These are phyloP conservation scores for Cyclophora punctaria DNA, from an alignment of 2,888 invertebrate genomes.

Conservation along the genomic window DNA sequence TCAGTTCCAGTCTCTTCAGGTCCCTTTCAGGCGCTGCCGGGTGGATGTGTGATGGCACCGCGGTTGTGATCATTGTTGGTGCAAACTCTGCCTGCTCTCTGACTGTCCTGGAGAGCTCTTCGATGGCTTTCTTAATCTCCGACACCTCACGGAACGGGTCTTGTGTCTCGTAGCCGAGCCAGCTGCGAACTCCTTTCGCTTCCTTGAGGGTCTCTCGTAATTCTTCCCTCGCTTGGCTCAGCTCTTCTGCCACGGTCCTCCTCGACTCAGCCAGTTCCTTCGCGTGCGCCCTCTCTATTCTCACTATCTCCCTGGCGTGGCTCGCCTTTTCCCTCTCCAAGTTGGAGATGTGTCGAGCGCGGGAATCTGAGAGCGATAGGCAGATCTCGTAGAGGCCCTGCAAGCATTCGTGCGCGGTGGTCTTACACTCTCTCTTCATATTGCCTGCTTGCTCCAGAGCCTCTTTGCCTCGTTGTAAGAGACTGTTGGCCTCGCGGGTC, in stretches of 20 bases:
- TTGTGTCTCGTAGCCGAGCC: slow-evolving; percentile 6
- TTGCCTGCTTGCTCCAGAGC: background rate
- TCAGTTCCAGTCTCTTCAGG: too few species aligned
- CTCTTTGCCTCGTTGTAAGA: slow-evolving; percentile 3
- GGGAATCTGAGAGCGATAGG: slow-evolving; percentile 16
- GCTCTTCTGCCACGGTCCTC: background rate
- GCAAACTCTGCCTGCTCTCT: too few species aligned
- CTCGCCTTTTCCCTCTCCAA: too few species aligned
- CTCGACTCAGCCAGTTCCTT: background rate
- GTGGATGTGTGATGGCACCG: too few species aligned
- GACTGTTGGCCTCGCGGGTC: too few species aligned
- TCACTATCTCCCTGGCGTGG: too few species aligned
- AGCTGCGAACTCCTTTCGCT: slow-evolving; percentile 1
- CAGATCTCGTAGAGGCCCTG: too few species aligned
- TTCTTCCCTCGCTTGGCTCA: background rate
- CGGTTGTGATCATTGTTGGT: too few species aligned
- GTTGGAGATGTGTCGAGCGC: slow-evolving; percentile 4
- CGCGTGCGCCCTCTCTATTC: slow-evolving; percentile 8
- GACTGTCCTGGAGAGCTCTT: too few species aligned
- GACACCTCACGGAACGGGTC: background rate
- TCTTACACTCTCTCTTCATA: too few species aligned
- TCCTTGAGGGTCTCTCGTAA: background rate
- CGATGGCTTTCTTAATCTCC: background rate
- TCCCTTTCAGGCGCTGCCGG: too few species aligned
- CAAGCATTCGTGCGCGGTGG: too few species aligned